Percentiles rank a stretch among this genome's conserved stretches.
These are phyloP conservation scores for Umimayanthus chanpuru DNA, from an alignment of 92 coral and sea anemone genomes.

Conservation along the genomic window DNA sequence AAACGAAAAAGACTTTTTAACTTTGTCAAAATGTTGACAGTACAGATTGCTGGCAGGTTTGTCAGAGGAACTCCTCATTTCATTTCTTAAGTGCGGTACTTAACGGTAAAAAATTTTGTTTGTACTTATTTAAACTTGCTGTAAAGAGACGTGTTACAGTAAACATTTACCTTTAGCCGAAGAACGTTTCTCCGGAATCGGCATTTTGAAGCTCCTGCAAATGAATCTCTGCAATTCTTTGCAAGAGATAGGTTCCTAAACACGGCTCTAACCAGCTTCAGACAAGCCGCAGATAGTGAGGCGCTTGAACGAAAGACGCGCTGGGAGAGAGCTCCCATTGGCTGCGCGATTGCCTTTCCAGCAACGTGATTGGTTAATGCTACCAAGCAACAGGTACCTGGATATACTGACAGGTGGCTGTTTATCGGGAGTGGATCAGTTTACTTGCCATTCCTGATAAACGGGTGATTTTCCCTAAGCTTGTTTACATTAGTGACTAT, in stretches of 20 bases:
- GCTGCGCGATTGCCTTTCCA: background rate
- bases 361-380: slow-evolving; percentile 13
- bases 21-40: too few relatives aligned
- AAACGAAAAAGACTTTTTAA: too few relatives aligned
- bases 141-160: background rate
- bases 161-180: slow-evolving; percentile 69
- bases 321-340: background rate
- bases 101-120: background rate
- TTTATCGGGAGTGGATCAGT: slow-evolving; percentile 15
- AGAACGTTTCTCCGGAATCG: slow-evolving; percentile 73
- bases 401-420: slow-evolving; percentile 34
- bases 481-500: background rate
- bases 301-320: slow-evolving; percentile 26
- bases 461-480: slow-evolving; percentile 39
- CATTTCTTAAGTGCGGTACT: background rate
- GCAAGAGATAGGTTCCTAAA: background rate
- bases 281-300: slow-evolving; percentile 9
- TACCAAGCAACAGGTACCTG: slow-evolving; percentile 27
- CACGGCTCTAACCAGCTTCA: background rate
- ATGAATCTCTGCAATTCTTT: slow-evolving; percentile 6
- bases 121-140: background rate
- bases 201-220: slow-evolving; percentile 57
- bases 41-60: too few relatives aligned
- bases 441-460: background rate
- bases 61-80: background rate